Conservation (phyloP, 2,113 vertebrate species). For the Aptenodytes forsteri region DNA sequence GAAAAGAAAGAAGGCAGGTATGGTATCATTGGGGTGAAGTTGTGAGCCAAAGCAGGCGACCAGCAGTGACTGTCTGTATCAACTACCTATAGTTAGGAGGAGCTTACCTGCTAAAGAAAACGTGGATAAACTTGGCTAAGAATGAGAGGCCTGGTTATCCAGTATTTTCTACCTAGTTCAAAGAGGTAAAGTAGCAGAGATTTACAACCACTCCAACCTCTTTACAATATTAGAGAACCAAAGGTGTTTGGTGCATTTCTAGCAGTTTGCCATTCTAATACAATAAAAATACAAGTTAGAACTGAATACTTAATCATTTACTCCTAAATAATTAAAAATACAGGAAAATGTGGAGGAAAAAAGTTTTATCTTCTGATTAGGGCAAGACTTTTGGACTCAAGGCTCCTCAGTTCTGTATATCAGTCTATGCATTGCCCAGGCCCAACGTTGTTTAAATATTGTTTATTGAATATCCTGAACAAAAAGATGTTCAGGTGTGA, state of each 20-base stretch:
- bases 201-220: neutral
- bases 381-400: neutral
- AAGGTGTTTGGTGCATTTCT: neutral
- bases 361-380: neutral
- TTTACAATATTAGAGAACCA: neutral
- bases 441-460: neutral
- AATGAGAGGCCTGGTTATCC: neutral
- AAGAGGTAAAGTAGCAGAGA: neutral
- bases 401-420: neutral
- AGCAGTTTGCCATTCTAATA: neutral
- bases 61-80: neutral
- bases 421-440: neutral
- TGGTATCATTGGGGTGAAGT: neutral
- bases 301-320: neutral
- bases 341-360: neutral
- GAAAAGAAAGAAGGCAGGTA: neutral
- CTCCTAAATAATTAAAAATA: neutral
- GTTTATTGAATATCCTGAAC: neutral
- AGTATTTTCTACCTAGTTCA: neutral
- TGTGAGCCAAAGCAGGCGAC: neutral
- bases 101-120: neutral
- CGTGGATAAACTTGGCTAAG: neutral
- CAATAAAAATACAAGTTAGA: neutral
- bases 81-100: neutral
- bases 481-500: neutral